These are phyloP conservation scores for Tetragnatha montana DNA, from an alignment of 2,888 invertebrate genomes.

Conservation along the genomic window DNA sequence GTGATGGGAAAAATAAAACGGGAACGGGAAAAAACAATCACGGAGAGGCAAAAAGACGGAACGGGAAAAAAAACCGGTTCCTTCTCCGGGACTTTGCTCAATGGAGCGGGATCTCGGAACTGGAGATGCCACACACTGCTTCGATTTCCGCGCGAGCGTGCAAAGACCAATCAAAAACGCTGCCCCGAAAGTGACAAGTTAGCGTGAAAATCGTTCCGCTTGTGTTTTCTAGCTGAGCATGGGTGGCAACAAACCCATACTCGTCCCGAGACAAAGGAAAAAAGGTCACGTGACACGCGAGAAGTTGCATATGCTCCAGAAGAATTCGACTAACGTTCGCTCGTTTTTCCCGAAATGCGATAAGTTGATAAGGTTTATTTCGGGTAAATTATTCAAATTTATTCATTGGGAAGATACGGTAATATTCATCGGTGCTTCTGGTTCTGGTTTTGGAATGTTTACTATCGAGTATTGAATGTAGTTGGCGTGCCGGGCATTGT, in stretches of 20 bases:
- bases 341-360: background rate
- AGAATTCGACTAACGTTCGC: background rate
- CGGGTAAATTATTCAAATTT: background rate
- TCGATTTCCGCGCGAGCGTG: constrained; percentile 5
- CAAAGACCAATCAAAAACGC: constrained; percentile 21
- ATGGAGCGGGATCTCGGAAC: background rate
- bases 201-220: constrained; percentile 21
- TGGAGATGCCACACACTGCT: background rate
- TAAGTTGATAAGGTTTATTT: background rate
- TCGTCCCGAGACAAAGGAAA: constrained; percentile 6
- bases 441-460: background rate
- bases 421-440: background rate
- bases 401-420: background rate
- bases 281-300: constrained; percentile 46
- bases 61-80: background rate
- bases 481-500: background rate
- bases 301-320: background rate
- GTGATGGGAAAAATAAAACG: background rate
- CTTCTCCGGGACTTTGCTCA: constrained; percentile 3
- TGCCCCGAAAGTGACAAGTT: constrained; percentile 21
- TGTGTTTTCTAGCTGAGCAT: background rate
- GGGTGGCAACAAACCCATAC: background rate
- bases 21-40: background rate
- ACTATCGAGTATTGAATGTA: background rate
- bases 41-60: background rate